Conservation (phyloP, 37 sponge, comb jelly and placozoan genomes). For the Spongia lamella region DNA sequence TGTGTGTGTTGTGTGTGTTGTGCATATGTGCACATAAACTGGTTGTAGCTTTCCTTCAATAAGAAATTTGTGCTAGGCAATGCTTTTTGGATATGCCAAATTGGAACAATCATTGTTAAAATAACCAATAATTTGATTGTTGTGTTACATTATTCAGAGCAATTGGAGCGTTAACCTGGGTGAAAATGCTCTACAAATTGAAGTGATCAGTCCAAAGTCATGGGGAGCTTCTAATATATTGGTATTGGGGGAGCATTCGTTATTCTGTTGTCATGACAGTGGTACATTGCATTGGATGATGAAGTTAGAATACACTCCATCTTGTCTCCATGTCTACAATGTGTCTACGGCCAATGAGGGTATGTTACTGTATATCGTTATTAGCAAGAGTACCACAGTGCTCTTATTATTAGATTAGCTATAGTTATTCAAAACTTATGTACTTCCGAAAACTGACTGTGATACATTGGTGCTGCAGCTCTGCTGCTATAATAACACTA, state of each 20-base stretch:
- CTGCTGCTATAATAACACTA: too few species aligned
- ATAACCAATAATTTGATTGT: background rate
- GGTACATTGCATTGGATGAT: constrained; percentile 74
- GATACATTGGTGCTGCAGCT: too few species aligned
- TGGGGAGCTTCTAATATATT: constrained; percentile 35
- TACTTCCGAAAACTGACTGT: too few species aligned
- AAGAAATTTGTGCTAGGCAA: too few species aligned
- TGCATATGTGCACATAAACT: background rate
- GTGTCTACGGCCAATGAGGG: background rate
- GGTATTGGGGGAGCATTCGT: constrained; percentile 68
- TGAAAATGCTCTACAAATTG: constrained; percentile 65
- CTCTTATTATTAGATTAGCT: too few species aligned
- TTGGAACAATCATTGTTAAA: background rate
- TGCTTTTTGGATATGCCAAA: too few species aligned
- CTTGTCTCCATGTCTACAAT: too few species aligned
- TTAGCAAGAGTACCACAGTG: too few species aligned
- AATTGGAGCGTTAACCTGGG: constrained; percentile 81
- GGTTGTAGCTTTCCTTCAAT: too few species aligned
- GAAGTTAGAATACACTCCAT: constrained; percentile 53
- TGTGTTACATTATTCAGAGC: constrained; percentile 29
- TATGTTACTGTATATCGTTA: background rate
- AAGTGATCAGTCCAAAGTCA: constrained; percentile 10
- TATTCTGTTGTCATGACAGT: constrained; percentile 73
- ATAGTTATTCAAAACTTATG: constrained; percentile 6
- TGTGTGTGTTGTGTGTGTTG: background rate